Conservation (phyloP, 2,113 vertebrate species). For the Antechinus stuartii region DNA sequence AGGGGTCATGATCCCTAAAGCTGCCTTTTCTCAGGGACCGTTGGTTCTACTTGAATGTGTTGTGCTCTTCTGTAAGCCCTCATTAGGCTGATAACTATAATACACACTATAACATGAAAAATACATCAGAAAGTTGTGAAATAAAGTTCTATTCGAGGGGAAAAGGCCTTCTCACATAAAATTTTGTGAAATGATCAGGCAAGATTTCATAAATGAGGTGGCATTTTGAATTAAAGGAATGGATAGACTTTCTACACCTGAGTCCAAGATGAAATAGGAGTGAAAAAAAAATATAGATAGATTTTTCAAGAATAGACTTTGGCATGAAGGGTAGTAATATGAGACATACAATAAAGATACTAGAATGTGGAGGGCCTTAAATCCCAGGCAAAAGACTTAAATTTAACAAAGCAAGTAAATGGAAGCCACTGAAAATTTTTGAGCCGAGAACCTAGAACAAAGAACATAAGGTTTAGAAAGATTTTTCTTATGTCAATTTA, state of each 20-base stretch:
- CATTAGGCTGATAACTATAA: background rate
- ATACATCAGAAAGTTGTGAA: background rate
- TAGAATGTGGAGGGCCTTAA: background rate
- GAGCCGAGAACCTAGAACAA: background rate
- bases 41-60: background rate
- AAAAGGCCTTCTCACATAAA: background rate
- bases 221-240: background rate
- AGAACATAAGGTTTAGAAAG: background rate
- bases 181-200: background rate
- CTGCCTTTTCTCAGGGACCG: background rate
- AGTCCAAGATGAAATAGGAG: too few species aligned
- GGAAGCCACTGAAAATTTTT: background rate
- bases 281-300: too few species aligned
- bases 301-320: background rate
- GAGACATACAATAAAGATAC: background rate
- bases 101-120: background rate
- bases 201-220: background rate
- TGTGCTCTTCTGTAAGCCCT: background rate
- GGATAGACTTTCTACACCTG: too few species aligned
- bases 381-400: background rate
- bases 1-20: background rate
- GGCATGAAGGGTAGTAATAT: background rate
- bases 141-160: background rate
- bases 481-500: background rate
- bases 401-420: background rate